Percentiles rank a stretch among this genome's conserved stretches.
phyloP scores from a whole-genome alignment of 1,140 invertebrate genomes.

The Trachelipus rathkii region DNA sequence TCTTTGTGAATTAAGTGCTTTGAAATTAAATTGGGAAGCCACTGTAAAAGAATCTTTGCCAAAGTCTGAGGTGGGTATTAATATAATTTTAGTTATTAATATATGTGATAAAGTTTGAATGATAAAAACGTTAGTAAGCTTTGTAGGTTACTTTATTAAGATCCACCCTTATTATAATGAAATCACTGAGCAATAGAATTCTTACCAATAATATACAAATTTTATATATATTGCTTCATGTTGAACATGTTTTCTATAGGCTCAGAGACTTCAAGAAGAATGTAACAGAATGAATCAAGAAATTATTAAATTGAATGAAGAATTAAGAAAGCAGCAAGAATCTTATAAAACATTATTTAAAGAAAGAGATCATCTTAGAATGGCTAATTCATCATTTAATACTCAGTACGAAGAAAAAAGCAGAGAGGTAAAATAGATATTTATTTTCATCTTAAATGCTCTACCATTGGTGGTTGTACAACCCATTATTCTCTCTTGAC shows the following conservation, averaged over 20 bases:
- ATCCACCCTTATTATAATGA: no score
- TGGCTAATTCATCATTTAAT: slow-evolving; percentile 34
- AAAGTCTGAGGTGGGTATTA: background rate
- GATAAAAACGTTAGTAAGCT: no score
- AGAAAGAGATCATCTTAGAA: slow-evolving; percentile 34
- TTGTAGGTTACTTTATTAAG: no score
- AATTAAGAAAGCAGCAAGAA: background rate
- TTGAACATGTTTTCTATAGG: background rate
- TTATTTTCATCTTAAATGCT: no score
- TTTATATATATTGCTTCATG: no score
- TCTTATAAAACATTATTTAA: background rate
- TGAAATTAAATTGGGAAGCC: background rate
- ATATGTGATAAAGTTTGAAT: no score
- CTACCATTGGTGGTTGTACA: no score
- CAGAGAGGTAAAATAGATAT: slow-evolving; percentile 56
- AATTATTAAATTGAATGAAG: background rate
- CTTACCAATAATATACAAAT: no score
- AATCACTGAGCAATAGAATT: no score
- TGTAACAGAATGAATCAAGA: background rate
- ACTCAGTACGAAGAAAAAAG: slow-evolving; percentile 43
- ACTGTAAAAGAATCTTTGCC: background rate
- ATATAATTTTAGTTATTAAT: no score
- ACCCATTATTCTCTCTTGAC: no score
- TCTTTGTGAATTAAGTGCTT: background rate
- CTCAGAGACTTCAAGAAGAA: background rate